Evolutionary conservation across 2,113 vertebrate genomes (phyloP), one percentile per base, ranked within the genome.

Genomic region (Aptenodytes forsteri): DNA sequence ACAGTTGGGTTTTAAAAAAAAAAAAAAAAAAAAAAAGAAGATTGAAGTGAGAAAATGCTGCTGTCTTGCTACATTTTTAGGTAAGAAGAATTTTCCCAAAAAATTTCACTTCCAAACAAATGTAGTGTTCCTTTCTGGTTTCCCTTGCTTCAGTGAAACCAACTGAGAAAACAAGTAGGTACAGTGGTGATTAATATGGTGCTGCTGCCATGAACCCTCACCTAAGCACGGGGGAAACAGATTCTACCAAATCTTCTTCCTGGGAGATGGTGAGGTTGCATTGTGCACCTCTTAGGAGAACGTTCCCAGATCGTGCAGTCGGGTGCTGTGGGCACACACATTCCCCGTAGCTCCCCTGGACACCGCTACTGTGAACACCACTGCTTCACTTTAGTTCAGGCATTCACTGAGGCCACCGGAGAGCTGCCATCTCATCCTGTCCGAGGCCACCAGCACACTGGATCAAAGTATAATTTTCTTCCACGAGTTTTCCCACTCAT

Each of bases 341-440:
- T 40, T 54, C 20, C 32, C 12, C 2, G 3, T 7, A n/a, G 40
- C 11, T 27, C 7, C 12, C 12, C 22, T 50, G 25, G 38, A 52
- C 9, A 34, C 10, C 0, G 0, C 7, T 42, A 22, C 16, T 32
- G 40, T 0, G 0, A 73, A 19, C 27, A 21, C 3, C 23, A 40
- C 16, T 16, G 21, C 61, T 62, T 56, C 34, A 11, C 13, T 76
- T 55, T 11, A 69, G 25, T 16, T 52, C 36, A 66, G 49, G 11
- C 54, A 50, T 19, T 34, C 22, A 42, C 36, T 26, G 14, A 67
- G 29, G 13, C 27, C 62, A 59, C 3, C 6, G 20, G 14, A 73
- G 20, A 38, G 34, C 5, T 55, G 23, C 38, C 3, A 1, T 8
- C 23, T 89, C 38, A 40, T 40, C 54, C 58, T n/a, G 30, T 19